Evolutionary conservation across 2,113 vertebrate genomes (phyloP).

Genomic region (Collichthys lucidus): DNA sequence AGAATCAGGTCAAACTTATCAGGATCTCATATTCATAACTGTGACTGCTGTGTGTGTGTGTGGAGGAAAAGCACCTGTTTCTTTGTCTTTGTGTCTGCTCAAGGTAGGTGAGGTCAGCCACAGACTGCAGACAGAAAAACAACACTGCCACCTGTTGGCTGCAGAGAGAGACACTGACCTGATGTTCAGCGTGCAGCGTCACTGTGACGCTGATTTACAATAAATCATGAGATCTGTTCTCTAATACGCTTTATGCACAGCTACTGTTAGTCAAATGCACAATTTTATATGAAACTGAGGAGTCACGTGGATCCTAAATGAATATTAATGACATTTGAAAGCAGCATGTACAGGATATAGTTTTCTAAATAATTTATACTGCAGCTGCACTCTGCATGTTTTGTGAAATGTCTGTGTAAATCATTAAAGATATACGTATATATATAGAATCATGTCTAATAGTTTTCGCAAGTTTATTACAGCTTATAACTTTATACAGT

Average conservation of each 20-base stretch:
- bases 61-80: conserved; percentile 35
- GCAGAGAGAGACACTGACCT: not conserved
- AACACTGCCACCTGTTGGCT: conserved; percentile 65
- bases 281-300: conserved; percentile 39
- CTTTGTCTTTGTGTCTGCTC: conserved; percentile 60
- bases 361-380: conserved; percentile 62
- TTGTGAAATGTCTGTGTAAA: not conserved
- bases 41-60: not conserved
- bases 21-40: not conserved
- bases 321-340: conserved; percentile 46
- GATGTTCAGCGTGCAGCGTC: too few species aligned
- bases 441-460: conserved; percentile 32
- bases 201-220: not conserved
- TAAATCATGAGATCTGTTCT: not conserved
- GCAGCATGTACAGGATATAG: conserved; percentile 40
- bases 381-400: conserved; percentile 31
- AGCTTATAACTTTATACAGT: not conserved
- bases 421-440: too few species aligned
- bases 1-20: conserved; percentile 2
- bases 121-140: not conserved
- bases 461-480: conserved; percentile 37
- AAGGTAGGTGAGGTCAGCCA: conserved; percentile 33
- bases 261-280: conserved; percentile 15
- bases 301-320: not conserved
- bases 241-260: not conserved